Evolutionary conservation across 2,113 vertebrate genomes (phyloP), one percentile per base, ranked within the genome.

Genomic region (Malaclemys terrapin): DNA sequence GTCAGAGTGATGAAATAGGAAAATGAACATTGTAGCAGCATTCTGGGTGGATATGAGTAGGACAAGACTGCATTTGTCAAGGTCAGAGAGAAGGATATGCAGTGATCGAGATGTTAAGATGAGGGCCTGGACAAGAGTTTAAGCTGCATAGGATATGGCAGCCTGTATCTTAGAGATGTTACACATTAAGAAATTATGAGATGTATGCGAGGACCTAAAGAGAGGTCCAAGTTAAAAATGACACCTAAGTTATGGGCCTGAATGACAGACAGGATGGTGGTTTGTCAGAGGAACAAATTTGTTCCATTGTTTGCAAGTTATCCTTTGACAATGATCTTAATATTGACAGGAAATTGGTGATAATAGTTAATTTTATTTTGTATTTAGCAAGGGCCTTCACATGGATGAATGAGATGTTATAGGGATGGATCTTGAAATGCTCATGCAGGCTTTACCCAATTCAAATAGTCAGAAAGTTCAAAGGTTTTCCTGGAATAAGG

Each of bases 211-310:
- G 31, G 59, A 65, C 6, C 31, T 65, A 65, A 65, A 35, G 59
- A 65, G 31, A 35, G 59, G 13, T 65, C 59, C 31, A 65, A 31
- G 31, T 16, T 65, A 29, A 35, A 31, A 65, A 65, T 35, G 59
- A 17, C 29, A 62, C 29, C 27, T 29, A 59, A 59, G 14, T 65
- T 65, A 65, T 14, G 14, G 6, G 29, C 29, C 59, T 16, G 59
- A 35, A 31, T 65, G 59, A 35, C 13, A 35, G 31, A 31, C 31
- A 35, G 59, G 31, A 65, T 31, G 29, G 6, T 89, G 80, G 82
- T 85, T 65, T 57, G 56, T 96, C 76, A 85, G n/a, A 87, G 14
- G 89, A 88, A 35, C 31, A 47, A 93, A 94, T 92, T 94, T 90
- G 88, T 93, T 85, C 84, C 82, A 85, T 9, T 82, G 54, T 93